Evolutionary conservation across 2,797 vertebrate species (phyloP).

Genomic region (Lycodopsis pacificus): DNA sequence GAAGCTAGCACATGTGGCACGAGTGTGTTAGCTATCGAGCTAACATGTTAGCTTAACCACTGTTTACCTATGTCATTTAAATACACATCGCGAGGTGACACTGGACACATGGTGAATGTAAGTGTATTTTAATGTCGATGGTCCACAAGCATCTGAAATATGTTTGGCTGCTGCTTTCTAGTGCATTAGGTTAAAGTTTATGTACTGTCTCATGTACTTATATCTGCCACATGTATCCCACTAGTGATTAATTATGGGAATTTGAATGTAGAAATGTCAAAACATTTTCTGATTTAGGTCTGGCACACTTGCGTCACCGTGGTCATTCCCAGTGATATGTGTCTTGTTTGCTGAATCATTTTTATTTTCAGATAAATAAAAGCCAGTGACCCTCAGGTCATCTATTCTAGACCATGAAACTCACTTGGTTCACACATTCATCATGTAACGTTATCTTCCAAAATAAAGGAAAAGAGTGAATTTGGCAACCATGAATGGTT

Average conservation of each 20-base stretch:
- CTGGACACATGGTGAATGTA: neutral
- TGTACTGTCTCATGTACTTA: no score
- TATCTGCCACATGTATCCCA: neutral
- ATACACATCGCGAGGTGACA: neutral
- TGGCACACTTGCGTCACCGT: neutral
- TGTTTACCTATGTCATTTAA: no score
- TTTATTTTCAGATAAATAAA: neutral
- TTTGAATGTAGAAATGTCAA: neutral
- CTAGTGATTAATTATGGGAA: neutral
- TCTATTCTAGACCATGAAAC: neutral
- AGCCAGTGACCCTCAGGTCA: neutral
- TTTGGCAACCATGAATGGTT: neutral
- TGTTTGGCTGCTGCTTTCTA: neutral
- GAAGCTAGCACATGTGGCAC: neutral
- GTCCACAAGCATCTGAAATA: neutral
- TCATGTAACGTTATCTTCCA: neutral
- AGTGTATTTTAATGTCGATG: neutral
- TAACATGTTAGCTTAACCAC: neutral
- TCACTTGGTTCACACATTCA: neutral
- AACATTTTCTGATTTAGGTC: neutral
- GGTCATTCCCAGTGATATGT: neutral
- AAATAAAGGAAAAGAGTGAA: neutral
- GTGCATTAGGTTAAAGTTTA: neutral
- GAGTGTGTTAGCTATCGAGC: neutral
- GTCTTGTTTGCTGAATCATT: neutral